A percentile compares a stretch with the other conserved stretches of the same genome.
phyloP scores from a whole-genome alignment of 2,888 invertebrate species.

The Nephrotoma guestfalica region DNA sequence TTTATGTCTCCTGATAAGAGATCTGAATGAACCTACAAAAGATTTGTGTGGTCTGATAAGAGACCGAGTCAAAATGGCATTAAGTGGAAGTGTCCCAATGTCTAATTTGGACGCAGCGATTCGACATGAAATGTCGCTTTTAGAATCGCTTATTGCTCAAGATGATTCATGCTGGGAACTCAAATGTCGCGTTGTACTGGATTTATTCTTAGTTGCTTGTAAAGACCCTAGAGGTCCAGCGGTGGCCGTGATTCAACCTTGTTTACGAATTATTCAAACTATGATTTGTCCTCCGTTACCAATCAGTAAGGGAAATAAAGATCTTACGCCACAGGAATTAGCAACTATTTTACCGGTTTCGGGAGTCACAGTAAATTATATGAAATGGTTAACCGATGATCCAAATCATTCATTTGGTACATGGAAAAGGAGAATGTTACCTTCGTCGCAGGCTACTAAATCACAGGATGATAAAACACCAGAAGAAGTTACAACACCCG shows the following conservation, averaged over 20 bases:
- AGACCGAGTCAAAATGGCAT: conserved; percentile 67
- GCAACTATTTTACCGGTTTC: conserved; percentile 40
- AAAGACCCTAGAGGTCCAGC: conserved; percentile 65
- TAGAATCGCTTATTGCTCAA: conserved; percentile 78
- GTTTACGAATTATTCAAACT: conserved; percentile 77
- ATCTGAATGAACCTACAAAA: conserved; percentile 68
- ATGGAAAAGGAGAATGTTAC: conserved; percentile 53
- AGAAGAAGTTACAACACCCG: conserved; percentile 7
- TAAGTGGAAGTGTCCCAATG: conserved; percentile 60
- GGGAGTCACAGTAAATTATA: conserved; percentile 53
- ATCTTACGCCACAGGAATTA: conserved; percentile 36
- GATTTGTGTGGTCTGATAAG: conserved; percentile 71
- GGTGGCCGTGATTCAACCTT: conserved; percentile 83
- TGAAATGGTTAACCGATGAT: conserved; percentile 59
- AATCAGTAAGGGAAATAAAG: conserved; percentile 39
- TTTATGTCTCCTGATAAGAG: conserved; percentile 75
- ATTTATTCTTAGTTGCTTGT: conserved; percentile 68
- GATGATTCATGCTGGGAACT: conserved; percentile 94
- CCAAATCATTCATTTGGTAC: conserved; percentile 50
- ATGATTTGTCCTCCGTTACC: conserved; percentile 55
- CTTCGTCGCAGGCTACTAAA: conserved; percentile 20
- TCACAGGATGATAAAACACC: conserved; percentile 18
- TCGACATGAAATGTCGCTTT: conserved; percentile 74
- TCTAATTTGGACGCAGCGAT: conserved; percentile 61
- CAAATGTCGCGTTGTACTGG: conserved; percentile 75